Conservation (phyloP, 2,888 invertebrate genomes). For the Cyrtodaria siliqua region DNA sequence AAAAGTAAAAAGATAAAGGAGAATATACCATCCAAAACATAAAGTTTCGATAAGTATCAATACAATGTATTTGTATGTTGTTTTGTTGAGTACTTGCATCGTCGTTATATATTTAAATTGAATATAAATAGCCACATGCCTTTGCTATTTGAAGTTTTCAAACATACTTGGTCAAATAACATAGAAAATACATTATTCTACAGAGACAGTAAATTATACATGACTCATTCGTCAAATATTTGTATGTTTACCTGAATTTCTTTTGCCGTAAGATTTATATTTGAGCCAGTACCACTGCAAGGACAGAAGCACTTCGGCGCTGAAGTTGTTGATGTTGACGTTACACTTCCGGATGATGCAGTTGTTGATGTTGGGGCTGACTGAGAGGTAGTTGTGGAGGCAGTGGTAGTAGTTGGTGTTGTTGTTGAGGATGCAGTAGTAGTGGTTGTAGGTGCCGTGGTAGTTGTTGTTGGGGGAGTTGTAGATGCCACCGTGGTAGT, state of each 20-base stretch:
- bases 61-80: no score
- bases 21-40: no score
- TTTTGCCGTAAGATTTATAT: slow-evolving; percentile 42
- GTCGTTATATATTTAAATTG: no score
- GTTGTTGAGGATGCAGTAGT: slow-evolving; percentile 11
- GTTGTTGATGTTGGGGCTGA: slow-evolving; percentile 16
- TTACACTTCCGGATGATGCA: neutral
- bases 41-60: no score
- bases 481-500: slow-evolving; percentile 1
- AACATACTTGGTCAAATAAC: no score
- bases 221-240: no score
- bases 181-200: no score
- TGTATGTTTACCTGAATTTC: slow-evolving; percentile 34
- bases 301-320: slow-evolving; percentile 24
- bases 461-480: slow-evolving; percentile 1
- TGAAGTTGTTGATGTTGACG: neutral
- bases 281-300: slow-evolving; percentile 18
- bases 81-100: no score
- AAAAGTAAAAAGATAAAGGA: no score
- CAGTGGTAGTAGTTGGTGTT: slow-evolving; percentile 4
- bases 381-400: slow-evolving; percentile 9
- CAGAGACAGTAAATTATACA: no score
- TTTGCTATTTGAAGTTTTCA: no score
- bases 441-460: neutral
- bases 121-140: no score